Percentiles rank a stretch among this genome's conserved stretches.
Evolutionary conservation across 1,140 invertebrate genomes (phyloP).

Genomic region (Sycophaga agraensis): DNA sequence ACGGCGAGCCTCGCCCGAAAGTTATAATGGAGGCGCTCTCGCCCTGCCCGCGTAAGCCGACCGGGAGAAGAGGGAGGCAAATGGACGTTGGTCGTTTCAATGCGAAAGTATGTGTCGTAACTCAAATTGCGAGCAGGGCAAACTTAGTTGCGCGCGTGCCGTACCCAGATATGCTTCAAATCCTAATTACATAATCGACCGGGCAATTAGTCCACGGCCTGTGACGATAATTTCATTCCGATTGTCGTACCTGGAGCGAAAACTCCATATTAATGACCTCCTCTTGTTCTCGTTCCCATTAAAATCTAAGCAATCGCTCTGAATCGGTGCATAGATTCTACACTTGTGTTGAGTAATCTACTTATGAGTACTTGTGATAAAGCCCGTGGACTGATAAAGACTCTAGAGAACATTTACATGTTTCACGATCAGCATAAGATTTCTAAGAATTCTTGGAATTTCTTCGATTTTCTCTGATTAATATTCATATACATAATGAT

Average conservation of each 20-base stretch:
- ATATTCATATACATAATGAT: background rate
- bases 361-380: too few species aligned
- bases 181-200: background rate
- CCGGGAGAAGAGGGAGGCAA: conserved; percentile 5
- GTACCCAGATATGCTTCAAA: background rate
- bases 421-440: too few species aligned
- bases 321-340: too few species aligned
- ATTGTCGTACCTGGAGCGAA: too few species aligned
- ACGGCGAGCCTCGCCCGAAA: conserved; percentile 14
- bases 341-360: too few species aligned
- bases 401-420: too few species aligned
- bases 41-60: background rate
- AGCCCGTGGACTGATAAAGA: too few species aligned
- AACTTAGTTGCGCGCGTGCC: background rate
- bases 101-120: conserved; percentile 15
- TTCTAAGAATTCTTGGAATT: background rate
- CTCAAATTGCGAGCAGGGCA: conserved; percentile 11
- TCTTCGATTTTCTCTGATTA: background rate
- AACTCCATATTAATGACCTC: too few species aligned
- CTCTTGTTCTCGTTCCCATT: too few species aligned
- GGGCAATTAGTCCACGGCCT: background rate
- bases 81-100: conserved; percentile 20
- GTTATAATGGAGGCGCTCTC: conserved; percentile 36
- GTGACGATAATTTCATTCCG: too few species aligned
- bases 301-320: too few species aligned